Conservation (phyloP, 2,888 invertebrate genomes). For the Esperia sulphurella region DNA sequence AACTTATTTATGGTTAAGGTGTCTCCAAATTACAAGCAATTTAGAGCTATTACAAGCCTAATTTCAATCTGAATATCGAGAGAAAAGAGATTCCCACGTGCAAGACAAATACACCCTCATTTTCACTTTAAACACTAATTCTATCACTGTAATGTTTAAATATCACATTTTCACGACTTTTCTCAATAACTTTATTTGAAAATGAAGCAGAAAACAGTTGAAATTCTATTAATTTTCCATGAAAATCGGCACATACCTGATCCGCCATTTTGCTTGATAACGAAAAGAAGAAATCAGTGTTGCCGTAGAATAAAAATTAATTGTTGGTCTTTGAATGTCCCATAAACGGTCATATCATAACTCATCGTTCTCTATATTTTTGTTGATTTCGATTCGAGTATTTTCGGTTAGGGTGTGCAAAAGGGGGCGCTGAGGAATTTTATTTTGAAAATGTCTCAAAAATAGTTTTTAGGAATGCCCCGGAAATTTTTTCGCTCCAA, state of each 20-base stretch:
- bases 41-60: background rate
- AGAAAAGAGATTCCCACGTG: conserved; percentile 45
- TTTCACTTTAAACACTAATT: conserved; percentile 31
- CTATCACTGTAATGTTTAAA: conserved; percentile 17
- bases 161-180: conserved; percentile 4
- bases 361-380: no score
- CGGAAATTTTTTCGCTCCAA: no score
- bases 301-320: conserved; percentile 19
- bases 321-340: no score
- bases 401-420: no score
- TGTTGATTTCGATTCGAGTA: no score
- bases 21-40: no score
- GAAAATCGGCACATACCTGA: conserved; percentile 82
- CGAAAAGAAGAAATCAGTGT: conserved; percentile 66
- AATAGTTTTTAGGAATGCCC: no score
- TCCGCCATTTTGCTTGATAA: conserved; percentile 87
- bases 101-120: conserved; percentile 36
- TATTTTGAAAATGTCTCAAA: no score
- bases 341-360: no score
- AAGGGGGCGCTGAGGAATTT: no score
- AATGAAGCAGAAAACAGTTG: conserved; percentile 10
- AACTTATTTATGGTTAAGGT: background rate
- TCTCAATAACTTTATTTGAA: conserved; percentile 15
- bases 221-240: conserved; percentile 30
- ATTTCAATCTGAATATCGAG: background rate